Evolutionary conservation across 2,113 vertebrate genomes (phyloP), one percentile per base, ranked within the genome.

Genomic region (Platichthys stellatus): DNA sequence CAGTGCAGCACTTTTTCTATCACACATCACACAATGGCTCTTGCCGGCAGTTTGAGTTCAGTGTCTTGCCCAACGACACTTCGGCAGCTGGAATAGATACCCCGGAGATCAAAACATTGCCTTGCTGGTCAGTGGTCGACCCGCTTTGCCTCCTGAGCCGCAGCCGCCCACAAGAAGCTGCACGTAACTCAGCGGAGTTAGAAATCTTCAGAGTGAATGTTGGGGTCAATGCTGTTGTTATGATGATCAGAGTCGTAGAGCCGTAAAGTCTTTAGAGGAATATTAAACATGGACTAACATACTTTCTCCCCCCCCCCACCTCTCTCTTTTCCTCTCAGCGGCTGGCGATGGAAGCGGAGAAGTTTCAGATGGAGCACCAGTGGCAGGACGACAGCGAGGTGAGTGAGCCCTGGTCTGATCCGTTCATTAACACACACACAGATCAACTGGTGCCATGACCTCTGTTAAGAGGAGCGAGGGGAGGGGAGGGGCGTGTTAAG

Each of bases 301-400:
- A 2, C 26, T 31, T 7, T 20, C 18, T 53, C 14, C 20, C 15
- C 13, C 64, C 9, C 1, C 51, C 14, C 23, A 23, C 23, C 1
- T 23, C 23, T 18, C 63, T n/a, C 81, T 8, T 69, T 5, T 74
- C 21, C 91, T 89, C 89, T 43, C 89, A 99, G 97, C 95, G 88
- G 24, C 93, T 99, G 24, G 97, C 95, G 24, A 72, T 78, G 67
- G 93, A 95, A 83, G 97, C 97, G 10, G 97, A 98, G 77, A 92
- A 82, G 21, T 93, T 96, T 59, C 97, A 99, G 87, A 93, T 89
- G 71, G 91, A 93, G 0, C 96, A 98, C 86, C 86, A 88, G 57
- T 99, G 97, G 97, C 93, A 90, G 58, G 95, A 96, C 31, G 94
- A 96, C 63, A 95, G 95, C 70, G 94, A 94, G 86, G 97, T 98